Evolutionary conservation across 2,797 vertebrate genomes (phyloP), one percentile per base, ranked within the genome.

Genomic region (Pelodytes ibericus): DNA sequence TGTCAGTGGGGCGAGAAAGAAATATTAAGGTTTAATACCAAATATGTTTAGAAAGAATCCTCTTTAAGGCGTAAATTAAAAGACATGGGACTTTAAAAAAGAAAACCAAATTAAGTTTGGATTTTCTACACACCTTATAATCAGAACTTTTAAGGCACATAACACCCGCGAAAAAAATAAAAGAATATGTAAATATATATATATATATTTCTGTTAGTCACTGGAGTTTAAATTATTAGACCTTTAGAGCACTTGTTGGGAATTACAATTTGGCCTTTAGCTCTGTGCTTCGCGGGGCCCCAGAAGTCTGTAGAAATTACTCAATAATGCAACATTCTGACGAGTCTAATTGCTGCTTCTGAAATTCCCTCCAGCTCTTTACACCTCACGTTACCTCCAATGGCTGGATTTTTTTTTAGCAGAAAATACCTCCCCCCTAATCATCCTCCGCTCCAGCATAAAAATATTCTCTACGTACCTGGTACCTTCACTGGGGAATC

Each of bases 301-400:
- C 63, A 79, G 71, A 76, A 71, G 74, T 70, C 66, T 64, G 59
- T 25, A 51, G 64, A 63, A 69, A 79, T 79, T 79, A 63, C 76
- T 73, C 76, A 79, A 73, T 79, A 79, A 79, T 79, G 71, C 70
- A n/a, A 79, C 70, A 79, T 73, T 63, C 70, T 79, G 76, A 68
- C 73, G 58, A 73, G 56, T 79, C 76, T 79, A 79, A 79, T 79
- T 79, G 71, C 76, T 79, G 73, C 64, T 62, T 79, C 29, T 29
- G 30, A 79, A 79, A 79, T 79, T 79, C 76, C 76, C 76, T 63
- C 63, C 64, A 73, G 76, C 71, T 65, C 70, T 62, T 41, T 69
- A 67, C 68, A 44, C 71, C 73, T 57, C 57, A 44, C 76, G 59
- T 79, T 68, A 73, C 30, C 76, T 68, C 76, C 76, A 79, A 68